Conservation (phyloP, 1,140 invertebrate genomes). For the Apolygus lucorum region DNA sequence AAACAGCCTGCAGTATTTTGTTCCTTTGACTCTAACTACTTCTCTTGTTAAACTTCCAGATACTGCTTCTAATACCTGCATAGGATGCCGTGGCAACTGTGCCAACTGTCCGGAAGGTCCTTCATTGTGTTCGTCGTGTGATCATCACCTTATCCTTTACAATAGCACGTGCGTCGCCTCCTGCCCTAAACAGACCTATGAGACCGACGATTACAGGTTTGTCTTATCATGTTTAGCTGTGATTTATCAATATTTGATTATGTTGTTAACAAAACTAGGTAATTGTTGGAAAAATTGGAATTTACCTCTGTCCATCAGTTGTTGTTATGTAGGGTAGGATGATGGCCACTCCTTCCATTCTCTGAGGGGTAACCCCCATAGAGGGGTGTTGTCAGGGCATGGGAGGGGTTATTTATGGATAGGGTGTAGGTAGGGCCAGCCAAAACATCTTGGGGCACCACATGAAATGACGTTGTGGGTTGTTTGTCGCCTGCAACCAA, state of each 20-base stretch:
- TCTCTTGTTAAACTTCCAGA: slow-evolving; percentile 42
- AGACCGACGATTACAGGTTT: slow-evolving; percentile 69
- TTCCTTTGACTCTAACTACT: neutral
- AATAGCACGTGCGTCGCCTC: slow-evolving; percentile 67
- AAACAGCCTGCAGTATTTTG: no score
- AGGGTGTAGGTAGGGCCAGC: no score
- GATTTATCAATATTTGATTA: neutral
- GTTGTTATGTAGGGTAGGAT: no score
- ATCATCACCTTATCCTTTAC: slow-evolving; percentile 67
- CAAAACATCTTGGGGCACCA: no score
- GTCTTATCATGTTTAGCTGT: neutral
- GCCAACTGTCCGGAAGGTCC: slow-evolving; percentile 68
- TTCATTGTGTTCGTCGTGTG: slow-evolving; percentile 69
- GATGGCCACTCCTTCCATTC: no score
- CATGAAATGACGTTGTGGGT: no score
- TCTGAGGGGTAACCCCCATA: no score
- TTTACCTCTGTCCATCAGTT: no score
- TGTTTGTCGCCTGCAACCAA: no score
- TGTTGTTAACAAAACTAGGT: neutral
- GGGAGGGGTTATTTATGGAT: no score
- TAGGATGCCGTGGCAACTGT: slow-evolving; percentile 68
- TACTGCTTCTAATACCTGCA: slow-evolving; percentile 61
- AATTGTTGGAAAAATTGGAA: neutral
- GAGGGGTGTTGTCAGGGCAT: no score
- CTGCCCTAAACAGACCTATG: slow-evolving; percentile 68